These are phyloP conservation scores for Lepilemur septentrionalis DNA, from an alignment of 2,797 vertebrate species.

Conservation along the genomic window DNA sequence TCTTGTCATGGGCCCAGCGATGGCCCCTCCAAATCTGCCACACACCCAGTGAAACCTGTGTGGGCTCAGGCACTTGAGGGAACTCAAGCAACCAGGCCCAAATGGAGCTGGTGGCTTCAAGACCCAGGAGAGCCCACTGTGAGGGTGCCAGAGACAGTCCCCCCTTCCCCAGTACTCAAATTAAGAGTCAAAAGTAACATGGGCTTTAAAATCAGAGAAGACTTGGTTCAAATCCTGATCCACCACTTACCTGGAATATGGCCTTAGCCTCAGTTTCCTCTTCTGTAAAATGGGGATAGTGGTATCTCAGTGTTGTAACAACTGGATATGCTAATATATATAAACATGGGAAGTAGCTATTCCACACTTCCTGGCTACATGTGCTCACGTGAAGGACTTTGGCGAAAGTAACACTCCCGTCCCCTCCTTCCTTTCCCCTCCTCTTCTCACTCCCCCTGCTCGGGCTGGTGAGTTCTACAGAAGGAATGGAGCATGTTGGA, in stretches of 20 bases:
- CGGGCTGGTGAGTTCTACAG: not conserved
- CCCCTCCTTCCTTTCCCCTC: no score
- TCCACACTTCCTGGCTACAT: not conserved
- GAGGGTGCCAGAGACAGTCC: not conserved
- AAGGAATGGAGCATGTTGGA: fast-evolving
- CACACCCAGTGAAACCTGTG: not conserved
- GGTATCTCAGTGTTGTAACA: not conserved
- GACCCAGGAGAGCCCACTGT: no score
- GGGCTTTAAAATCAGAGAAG: not conserved
- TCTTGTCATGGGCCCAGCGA: not conserved
- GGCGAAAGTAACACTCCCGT: not conserved
- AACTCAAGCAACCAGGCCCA: not conserved
- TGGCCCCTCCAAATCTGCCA: not conserved
- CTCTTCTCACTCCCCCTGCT: not conserved
- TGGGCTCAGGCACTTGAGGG: not conserved
- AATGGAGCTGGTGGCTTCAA: not conserved
- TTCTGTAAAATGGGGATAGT: not conserved
- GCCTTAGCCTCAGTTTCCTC: not conserved
- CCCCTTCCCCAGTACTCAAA: not conserved
- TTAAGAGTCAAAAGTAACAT: not conserved
- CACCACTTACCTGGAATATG: not conserved
- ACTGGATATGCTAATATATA: not conserved
- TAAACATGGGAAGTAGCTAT: not conserved
- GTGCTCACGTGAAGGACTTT: not conserved
- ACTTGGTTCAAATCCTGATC: not conserved